Evolutionary conservation across 2,113 vertebrate species (phyloP), one percentile per base, ranked within the genome.

Genomic region (Actenoides lindsayi): DNA sequence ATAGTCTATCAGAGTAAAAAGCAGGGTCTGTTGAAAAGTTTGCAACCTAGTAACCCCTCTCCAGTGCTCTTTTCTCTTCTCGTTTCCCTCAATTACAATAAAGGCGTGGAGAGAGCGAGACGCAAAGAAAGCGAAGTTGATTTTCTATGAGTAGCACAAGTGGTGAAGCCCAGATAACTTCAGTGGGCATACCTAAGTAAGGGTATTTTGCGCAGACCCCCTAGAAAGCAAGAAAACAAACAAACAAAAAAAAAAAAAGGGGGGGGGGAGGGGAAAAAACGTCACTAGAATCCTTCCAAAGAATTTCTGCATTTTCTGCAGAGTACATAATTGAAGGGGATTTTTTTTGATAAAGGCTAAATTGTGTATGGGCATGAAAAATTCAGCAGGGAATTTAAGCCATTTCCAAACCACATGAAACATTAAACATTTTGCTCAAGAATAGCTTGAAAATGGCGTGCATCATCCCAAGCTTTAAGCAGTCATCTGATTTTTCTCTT

Each of bases 331-430:
- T 84, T 92, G 95, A 97, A 95, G 59, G 78, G 46, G 21, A 67
- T 70, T 86, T 71, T 87, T 97, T 87, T 73, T 31, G 35, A 90
- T 96, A 83, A 93, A 71, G 71, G 82, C 70, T 94, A 95, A 96
- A 86, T 96, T 83, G 91, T 91, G 51, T 97, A 88, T 51, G 20
- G 79, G 20, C 84, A 92, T 97, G 78, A 97, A 97, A 93, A 89
- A 95, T 96, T 94, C 90, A 97, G 56, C 54, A 75, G 77, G 60
- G 88, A 96, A 95, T 97, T 97, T 96, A 95, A 97, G 89, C 89
- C 60, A 83, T 90, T 97, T 97, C 82, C 42, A 93, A 87, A 83
- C 63, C 77, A 42, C 92, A 94, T 93, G 80, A 97, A 95, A 96
- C 93, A 92, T 89, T 96, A 93, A 96, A 92, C 64, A 78, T 94